A percentile compares a stretch with the other conserved stretches of the same genome.
Conservation (phyloP, 1,140 invertebrate genomes). For the Magallana ariakensis region DNA sequence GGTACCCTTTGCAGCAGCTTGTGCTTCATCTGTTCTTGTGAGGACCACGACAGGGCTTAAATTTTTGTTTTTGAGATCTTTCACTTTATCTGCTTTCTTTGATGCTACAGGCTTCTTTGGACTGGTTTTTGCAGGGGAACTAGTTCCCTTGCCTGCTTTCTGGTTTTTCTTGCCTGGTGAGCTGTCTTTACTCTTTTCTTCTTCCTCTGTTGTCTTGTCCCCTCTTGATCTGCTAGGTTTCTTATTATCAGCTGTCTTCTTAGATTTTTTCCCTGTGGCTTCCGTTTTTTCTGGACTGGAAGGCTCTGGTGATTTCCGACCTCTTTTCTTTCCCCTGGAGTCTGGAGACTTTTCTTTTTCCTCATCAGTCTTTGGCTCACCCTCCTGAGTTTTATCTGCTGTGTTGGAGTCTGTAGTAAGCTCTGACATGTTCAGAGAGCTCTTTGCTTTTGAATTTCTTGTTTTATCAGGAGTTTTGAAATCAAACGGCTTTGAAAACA, state of each 20-base stretch:
- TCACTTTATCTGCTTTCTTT: not conserved
- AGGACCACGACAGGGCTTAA: not conserved
- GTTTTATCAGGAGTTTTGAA: slow-evolving; percentile 3
- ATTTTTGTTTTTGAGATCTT: not conserved
- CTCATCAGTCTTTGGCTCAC: slow-evolving; percentile 1
- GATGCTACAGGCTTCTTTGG: not conserved
- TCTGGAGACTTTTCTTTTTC: slow-evolving; percentile 24
- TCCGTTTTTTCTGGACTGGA: not conserved
- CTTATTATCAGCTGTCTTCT: not conserved
- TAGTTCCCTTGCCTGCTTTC: not conserved
- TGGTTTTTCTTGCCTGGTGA: not conserved
- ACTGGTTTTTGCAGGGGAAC: not conserved
- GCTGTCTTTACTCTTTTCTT: not conserved
- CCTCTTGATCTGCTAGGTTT: not conserved
- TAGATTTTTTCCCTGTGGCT: not conserved
- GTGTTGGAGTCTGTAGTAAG: not conserved
- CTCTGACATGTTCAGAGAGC: slow-evolving; percentile 9
- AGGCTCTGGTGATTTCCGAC: not conserved
- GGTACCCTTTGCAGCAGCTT: not conserved
- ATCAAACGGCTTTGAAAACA: slow-evolving; percentile 30
- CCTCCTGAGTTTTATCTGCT: not conserved
- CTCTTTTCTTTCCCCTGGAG: not conserved
- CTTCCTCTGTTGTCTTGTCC: not conserved
- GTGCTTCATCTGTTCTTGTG: slow-evolving; percentile 14
- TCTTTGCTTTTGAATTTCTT: not conserved